These are phyloP conservation scores for Drosophila austrosaltans DNA, from an alignment of 2,888 invertebrate species.

Conservation along the genomic window DNA sequence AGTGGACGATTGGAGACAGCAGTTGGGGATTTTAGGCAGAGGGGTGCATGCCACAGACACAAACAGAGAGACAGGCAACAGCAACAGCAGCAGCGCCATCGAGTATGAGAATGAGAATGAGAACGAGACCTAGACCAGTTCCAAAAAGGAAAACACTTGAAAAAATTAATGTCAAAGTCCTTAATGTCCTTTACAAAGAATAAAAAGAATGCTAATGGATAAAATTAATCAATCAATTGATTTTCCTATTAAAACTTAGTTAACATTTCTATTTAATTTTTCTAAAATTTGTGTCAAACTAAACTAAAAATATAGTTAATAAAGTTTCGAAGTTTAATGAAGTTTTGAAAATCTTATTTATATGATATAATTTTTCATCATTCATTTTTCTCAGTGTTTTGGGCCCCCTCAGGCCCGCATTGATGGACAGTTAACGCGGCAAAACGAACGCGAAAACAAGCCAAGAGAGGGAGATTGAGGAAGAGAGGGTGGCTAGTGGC, in stretches of 20 bases:
- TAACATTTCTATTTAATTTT: no score
- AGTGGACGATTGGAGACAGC: slow-evolving; percentile 2
- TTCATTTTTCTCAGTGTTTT: slow-evolving; percentile 21
- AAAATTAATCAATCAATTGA: no score
- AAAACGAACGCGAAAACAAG: slow-evolving; percentile 79
- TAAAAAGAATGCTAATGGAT: no score
- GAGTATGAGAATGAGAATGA: slow-evolving; percentile 27
- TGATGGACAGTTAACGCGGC: slow-evolving; percentile 79
- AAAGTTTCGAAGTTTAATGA: no score
- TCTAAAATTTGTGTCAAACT: no score
- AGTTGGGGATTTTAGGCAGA: slow-evolving; percentile 49
- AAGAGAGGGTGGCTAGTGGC: slow-evolving; percentile 3
- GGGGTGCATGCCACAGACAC: slow-evolving; percentile 62
- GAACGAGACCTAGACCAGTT: slow-evolving; percentile 28
- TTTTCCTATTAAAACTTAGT: no score
- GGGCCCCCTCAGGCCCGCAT: slow-evolving; percentile 61
- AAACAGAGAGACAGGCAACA: slow-evolving; percentile 58
- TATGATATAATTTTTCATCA: no score
- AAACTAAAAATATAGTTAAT: no score
- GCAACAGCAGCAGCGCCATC: slow-evolving; percentile 16
- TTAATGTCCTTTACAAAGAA: no score
- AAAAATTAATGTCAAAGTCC: slow-evolving; percentile 15
- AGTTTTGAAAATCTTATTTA: no score
- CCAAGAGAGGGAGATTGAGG: slow-evolving; percentile 6
- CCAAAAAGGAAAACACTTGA: slow-evolving; percentile 17